Percentiles rank a stretch among this genome's conserved stretches.
phyloP scores from a whole-genome alignment of 2,113 vertebrate species.

The Tenebrosternarchus preto region DNA sequence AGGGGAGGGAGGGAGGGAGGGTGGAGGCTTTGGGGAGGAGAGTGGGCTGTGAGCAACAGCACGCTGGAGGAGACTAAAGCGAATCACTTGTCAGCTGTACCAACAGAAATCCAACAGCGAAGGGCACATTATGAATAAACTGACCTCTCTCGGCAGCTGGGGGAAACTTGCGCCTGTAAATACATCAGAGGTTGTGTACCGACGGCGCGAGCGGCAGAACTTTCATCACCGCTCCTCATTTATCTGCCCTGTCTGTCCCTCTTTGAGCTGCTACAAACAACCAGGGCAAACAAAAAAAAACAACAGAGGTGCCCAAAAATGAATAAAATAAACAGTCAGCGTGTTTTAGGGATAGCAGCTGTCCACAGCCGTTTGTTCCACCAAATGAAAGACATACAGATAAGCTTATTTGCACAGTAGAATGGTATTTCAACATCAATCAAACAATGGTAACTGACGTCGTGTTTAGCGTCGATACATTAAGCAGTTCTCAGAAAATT shows the following conservation, averaged over 20 bases:
- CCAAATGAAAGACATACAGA: conserved; percentile 30
- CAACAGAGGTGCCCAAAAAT: conserved; percentile 26
- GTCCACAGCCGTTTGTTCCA: conserved; percentile 3
- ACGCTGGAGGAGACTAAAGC: conserved; percentile 29
- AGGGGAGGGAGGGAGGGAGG: conserved; percentile 4
- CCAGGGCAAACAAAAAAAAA: conserved; percentile 18
- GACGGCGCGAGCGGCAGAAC: not conserved
- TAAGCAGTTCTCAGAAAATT: not conserved
- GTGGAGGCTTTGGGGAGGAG: conserved; percentile 8
- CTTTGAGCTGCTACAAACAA: conserved; percentile 8
- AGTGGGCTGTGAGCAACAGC: conserved; percentile 7
- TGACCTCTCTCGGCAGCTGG: conserved; percentile 19
- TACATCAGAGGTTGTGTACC: conserved; percentile 22
- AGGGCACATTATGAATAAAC: conserved; percentile 49
- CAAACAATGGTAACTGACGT: conserved; percentile 15
- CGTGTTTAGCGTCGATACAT: not conserved
- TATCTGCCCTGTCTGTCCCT: not conserved
- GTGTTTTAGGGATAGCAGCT: conserved; percentile 30
- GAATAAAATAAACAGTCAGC: conserved; percentile 1
- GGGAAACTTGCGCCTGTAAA: conserved; percentile 64
- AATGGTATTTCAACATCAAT: conserved; percentile 12
- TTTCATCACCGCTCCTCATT: conserved; percentile 23
- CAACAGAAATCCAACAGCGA: conserved; percentile 52
- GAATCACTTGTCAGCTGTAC: conserved; percentile 64
- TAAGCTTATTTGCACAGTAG: conserved; percentile 31